Percentiles rank a stretch among this genome's conserved stretches.
Conservation (phyloP, 2,888 invertebrate genomes). For the Phengaris alcon region DNA sequence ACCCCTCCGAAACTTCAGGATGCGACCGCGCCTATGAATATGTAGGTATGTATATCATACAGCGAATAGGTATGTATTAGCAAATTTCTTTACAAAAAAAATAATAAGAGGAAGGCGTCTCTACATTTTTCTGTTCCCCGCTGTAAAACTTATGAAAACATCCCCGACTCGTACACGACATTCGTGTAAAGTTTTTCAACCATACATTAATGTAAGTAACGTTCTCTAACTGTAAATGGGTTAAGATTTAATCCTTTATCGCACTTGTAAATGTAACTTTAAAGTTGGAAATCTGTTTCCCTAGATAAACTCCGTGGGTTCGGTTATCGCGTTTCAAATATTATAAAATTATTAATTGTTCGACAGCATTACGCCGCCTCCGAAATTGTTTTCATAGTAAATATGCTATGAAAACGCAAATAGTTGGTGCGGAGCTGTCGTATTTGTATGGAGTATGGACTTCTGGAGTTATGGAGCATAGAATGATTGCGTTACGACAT, state of each 20-base stretch:
- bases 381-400: slow-evolving; percentile 5
- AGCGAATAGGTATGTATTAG: too few species aligned
- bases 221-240: slow-evolving; percentile 29
- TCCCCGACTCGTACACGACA: not conserved
- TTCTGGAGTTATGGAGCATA: not conserved
- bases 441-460: not conserved
- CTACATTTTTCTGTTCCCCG: not conserved
- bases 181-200: not conserved
- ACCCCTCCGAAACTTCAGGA: too few species aligned
- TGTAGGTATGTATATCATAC: too few species aligned
- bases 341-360: slow-evolving; percentile 42
- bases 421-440: not conserved
- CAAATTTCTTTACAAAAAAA: too few species aligned
- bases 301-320: not conserved
- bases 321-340: slow-evolving; percentile 46
- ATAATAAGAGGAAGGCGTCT: not conserved
- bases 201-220: not conserved
- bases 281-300: slow-evolving; percentile 57
- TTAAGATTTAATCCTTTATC: slow-evolving; percentile 48
- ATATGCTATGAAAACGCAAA: not conserved
- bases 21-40: too few species aligned
- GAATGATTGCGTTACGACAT: too few species aligned
- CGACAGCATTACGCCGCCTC: slow-evolving; percentile 23
- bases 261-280: slow-evolving; percentile 47
- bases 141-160: slow-evolving; percentile 3